Evolutionary conservation across 2,113 vertebrate genomes (phyloP).

Genomic region (Spizaetus ornatus): DNA sequence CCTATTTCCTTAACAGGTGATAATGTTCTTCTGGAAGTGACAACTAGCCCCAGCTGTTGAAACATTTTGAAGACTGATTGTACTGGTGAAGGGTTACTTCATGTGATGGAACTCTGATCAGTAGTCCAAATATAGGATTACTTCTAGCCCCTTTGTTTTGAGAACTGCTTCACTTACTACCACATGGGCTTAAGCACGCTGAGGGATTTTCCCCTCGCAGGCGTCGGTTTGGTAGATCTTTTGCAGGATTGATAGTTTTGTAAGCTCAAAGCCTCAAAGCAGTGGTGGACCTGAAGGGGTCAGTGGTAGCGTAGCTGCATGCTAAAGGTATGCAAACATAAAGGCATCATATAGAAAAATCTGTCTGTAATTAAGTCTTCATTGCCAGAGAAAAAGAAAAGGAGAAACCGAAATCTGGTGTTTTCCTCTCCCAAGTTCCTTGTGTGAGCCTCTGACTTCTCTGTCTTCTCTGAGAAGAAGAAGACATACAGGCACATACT

Average conservation of each 20-base stretch:
- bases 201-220: not conserved
- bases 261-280: not conserved
- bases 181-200: not conserved
- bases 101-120: not conserved
- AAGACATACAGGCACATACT: not conserved
- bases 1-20: conserved; percentile 8
- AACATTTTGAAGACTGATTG: not conserved
- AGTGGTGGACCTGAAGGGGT: not conserved
- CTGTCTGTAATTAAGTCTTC: not conserved
- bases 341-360: not conserved
- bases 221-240: not conserved
- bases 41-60: not conserved
- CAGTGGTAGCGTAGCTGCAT: not conserved
- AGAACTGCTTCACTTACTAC: not conserved
- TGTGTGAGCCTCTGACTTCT: not conserved
- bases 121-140: not conserved
- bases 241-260: not conserved
- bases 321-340: not conserved
- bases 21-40: not conserved
- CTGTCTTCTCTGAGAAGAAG: not conserved
- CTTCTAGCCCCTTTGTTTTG: not conserved
- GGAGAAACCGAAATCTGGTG: not conserved
- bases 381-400: not conserved
- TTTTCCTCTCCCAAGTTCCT: not conserved
- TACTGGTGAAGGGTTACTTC: not conserved